A percentile compares a stretch with the other conserved stretches of the same genome.
These are phyloP conservation scores for Bombus terrestris DNA, from an alignment of 1,140 invertebrate genomes.

Conservation along the genomic window DNA sequence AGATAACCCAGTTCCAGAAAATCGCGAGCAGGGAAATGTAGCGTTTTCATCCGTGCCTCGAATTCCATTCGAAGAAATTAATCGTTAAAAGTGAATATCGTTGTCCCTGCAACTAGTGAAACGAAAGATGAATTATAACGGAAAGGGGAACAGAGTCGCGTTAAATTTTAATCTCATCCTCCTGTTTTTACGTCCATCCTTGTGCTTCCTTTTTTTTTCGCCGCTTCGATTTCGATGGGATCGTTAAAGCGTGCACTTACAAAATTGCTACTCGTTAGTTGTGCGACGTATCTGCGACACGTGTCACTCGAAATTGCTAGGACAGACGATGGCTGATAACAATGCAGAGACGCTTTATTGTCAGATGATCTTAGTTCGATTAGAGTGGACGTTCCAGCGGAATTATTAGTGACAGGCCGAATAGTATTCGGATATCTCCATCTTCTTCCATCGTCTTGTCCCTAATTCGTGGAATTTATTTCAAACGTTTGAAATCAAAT, in stretches of 20 bases:
- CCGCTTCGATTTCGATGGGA: neutral
- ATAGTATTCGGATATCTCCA: slow-evolving; percentile 5
- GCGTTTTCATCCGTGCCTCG: neutral
- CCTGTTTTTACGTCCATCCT: neutral
- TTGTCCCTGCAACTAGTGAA: neutral
- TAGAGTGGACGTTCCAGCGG: slow-evolving; percentile 9
- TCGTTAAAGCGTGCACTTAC: neutral
- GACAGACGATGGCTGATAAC: neutral
- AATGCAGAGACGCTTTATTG: neutral
- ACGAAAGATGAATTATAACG: neutral
- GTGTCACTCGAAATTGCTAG: neutral
- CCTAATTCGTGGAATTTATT: neutral
- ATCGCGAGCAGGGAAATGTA: slow-evolving; percentile 13
- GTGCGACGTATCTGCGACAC: neutral
- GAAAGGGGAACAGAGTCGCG: neutral
- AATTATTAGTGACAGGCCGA: slow-evolving; percentile 12
- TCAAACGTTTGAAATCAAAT: neutral
- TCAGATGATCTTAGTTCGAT: slow-evolving; percentile 20
- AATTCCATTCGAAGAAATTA: slow-evolving; percentile 2
- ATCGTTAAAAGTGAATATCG: neutral
- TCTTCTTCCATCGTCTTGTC: neutral
- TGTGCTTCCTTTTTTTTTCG: too few species aligned
- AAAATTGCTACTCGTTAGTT: neutral
- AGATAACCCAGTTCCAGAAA: slow-evolving; percentile 48
- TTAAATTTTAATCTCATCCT: neutral